Evolutionary conservation across 2,113 vertebrate species (phyloP), one percentile per base, ranked within the genome.

Genomic region (Corythaixoides concolor): DNA sequence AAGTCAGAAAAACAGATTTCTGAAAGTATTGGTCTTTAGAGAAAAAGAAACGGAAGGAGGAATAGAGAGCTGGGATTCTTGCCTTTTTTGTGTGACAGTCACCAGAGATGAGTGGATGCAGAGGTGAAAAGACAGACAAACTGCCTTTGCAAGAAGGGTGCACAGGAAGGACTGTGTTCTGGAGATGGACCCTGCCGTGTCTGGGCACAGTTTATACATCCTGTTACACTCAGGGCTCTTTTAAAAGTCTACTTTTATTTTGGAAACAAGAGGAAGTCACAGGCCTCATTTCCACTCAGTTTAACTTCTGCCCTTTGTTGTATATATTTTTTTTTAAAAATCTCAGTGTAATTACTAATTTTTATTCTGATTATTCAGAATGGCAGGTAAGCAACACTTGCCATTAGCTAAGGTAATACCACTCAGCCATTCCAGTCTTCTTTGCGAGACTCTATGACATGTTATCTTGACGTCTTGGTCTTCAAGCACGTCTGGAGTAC

Each of bases 111-210:
- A 53, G n/a, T 13, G 30, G 15, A 20, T 68, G 68, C 6, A 74
- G 76, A 62, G 12, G 11, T 3, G n/a, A 15, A 15, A 33, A 47
- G 26, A 47, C 23, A 56, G 23, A 67, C 12, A 58, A 60, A 43
- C 6, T 73, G 26, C 15, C 8, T 17, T 9, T 70, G 69, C 8
- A 66, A 88, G 78, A 39, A 47, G 30, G 8, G 6, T 81, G 27
- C 5, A 16, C 8, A 24, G 43, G 35, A 75, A 62, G 20, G 45
- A 28, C 33, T 49, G 7, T 1, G 1, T 15, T 88, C 28, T 33
- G 52, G 23, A 1, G 3, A 27, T 3, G 4, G 28, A 66, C 15
- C 3, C 12, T 69, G 14, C 50, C 1, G 0, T 32, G 24, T 23
- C 11, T 87, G 53, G 56, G 37, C 37, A 30, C 15, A n/a, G 9